Evolutionary conservation across 2,113 vertebrate species (phyloP).

Genomic region (Hucho hucho): DNA sequence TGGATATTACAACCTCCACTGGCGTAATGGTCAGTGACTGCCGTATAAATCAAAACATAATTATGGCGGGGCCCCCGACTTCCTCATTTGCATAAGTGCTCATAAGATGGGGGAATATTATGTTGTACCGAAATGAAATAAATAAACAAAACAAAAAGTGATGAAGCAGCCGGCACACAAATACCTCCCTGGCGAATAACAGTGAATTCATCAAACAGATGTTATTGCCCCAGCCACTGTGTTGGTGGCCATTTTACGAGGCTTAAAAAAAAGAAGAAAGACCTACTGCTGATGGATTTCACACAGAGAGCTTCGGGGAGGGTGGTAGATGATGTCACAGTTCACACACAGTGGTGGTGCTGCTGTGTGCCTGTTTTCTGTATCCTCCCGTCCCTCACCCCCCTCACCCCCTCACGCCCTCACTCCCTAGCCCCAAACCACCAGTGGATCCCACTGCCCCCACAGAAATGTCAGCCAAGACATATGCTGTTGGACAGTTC

Average conservation of each 20-base stretch:
- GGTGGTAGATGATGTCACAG: slow-evolving; percentile 29
- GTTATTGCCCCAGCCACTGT: slow-evolving; percentile 34
- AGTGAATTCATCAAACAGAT: slow-evolving; percentile 45
- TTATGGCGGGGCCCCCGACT: slow-evolving; percentile 11
- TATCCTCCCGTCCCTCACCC: slow-evolving; percentile 1
- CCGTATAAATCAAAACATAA: slow-evolving; percentile 41
- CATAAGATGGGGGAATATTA: slow-evolving; percentile 35
- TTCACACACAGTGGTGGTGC: slow-evolving; percentile 24
- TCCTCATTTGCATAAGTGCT: slow-evolving; percentile 44
- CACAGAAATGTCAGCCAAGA: slow-evolving; percentile 46
- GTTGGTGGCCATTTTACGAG: slow-evolving; percentile 44
- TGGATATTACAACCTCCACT: slow-evolving; percentile 17
- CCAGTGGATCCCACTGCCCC: slow-evolving; percentile 76
- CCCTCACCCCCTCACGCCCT: not conserved
- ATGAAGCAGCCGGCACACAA: slow-evolving; percentile 32
- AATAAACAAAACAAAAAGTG: slow-evolving; percentile 27
- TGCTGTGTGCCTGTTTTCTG: slow-evolving; percentile 16
- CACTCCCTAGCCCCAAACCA: slow-evolving; percentile 37
- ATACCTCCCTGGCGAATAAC: slow-evolving; percentile 38
- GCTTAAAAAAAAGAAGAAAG: slow-evolving; percentile 12
- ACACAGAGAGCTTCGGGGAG: not conserved
- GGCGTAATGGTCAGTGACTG: slow-evolving; percentile 30
- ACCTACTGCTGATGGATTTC: not conserved
- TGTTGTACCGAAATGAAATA: slow-evolving; percentile 25
- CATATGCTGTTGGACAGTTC: slow-evolving; percentile 48